Base-by-base conservation (phyloP, 2,797 vertebrate genomes). In the Enteromius radiatus region DNA sequence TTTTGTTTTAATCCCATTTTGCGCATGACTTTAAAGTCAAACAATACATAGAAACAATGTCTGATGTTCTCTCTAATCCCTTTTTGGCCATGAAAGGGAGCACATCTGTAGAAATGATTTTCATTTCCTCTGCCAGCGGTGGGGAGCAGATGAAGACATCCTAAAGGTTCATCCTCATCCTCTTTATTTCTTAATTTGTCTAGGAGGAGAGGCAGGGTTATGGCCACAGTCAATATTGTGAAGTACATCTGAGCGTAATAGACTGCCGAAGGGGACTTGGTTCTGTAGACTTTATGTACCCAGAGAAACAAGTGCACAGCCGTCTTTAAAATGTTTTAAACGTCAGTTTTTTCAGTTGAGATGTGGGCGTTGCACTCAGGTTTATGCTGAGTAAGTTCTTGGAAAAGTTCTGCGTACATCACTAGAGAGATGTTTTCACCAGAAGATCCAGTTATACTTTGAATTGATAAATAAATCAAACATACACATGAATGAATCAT, bases 21-120 rank as follows among this genome's bases (percentile, higher is more conserved):
- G 89, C 90, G 92, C 92, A 92, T 93, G 92, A 93, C 93, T 93
- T 95, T 94, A 93, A 94, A 94, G 93, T 93, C 90, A 93, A 91
- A 90, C 91, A 92, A 93, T 91, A 92, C 93, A 94, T 90, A 93
- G 92, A 94, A 94, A 94, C 93, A 94, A 94, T 92, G 93, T 93
- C 88, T 91, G 91, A 93, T 94, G 91, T 93, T 88, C 89, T 77
- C 90, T 89, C 92, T 95, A 95, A 94, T 94, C 93, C 93, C 87
- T 88, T 94, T 94, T 93, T 90, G 90, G 88, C 92, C 93, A 92
- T 94, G 92, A 94, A 93, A 91, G 92, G 89, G 90, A 91, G 87
- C 89, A 88, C 91, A 86, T 91, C 88, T 91, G 90, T 92, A 91
- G 91, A 92, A 93, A 94, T 93, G 90, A 93, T 91, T 93, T 94